Percentiles rank a stretch among this genome's conserved stretches.
These are phyloP conservation scores for Cariama cristata DNA, from an alignment of 2,113 vertebrate species.

Conservation along the genomic window DNA sequence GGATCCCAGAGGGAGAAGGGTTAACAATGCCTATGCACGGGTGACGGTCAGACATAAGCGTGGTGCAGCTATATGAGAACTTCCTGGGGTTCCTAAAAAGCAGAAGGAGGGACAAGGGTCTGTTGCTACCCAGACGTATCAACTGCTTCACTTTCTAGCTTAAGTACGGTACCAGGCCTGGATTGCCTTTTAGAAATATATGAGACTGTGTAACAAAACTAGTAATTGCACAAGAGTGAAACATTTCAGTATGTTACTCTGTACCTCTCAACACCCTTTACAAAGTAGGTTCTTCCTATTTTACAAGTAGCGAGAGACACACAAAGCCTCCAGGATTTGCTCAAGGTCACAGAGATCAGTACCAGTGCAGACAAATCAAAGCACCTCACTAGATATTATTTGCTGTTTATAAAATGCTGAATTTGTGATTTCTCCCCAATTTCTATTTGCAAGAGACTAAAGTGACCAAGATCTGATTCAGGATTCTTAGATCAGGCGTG, in stretches of 20 bases:
- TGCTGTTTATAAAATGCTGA: neutral
- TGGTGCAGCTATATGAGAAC: neutral
- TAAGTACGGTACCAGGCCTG: neutral
- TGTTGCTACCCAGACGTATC: neutral
- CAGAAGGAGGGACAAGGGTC: neutral
- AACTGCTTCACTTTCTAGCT: neutral
- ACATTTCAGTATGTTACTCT: neutral
- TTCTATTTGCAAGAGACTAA: neutral
- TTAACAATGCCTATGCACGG: neutral
- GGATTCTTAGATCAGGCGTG: neutral
- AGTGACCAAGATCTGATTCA: neutral
- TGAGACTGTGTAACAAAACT: neutral
- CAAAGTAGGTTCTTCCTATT: neutral
- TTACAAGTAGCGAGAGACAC: neutral
- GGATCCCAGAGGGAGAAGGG: neutral
- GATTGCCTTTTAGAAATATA: neutral
- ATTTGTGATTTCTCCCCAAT: conserved; percentile 8
- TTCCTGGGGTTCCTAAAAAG: neutral
- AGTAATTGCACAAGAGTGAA: neutral
- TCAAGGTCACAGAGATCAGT: neutral
- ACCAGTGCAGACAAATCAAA: neutral
- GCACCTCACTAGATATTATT: neutral
- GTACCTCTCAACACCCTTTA: neutral
- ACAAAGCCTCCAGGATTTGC: neutral
- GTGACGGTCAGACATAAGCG: neutral